A percentile compares a stretch with the other conserved stretches of the same genome.
These are phyloP conservation scores for Agelaius tricolor DNA, from an alignment of 2,113 vertebrate genomes.

Conservation along the genomic window DNA sequence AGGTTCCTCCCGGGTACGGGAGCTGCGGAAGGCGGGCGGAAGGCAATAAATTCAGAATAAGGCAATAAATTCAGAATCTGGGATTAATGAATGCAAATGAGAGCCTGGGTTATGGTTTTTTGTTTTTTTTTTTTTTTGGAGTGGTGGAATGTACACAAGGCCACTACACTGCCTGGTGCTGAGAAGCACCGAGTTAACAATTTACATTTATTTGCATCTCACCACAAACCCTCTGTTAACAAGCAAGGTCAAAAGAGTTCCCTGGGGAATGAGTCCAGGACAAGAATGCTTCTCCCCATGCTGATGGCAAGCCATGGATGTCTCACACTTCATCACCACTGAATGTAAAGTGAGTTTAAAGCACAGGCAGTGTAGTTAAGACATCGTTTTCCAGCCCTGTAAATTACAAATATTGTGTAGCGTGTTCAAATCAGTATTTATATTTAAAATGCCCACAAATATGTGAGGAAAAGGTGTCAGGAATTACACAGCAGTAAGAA, in stretches of 20 bases:
- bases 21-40: background rate
- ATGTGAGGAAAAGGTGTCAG: background rate
- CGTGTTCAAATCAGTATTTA: background rate
- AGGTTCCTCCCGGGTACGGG: background rate
- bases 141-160: background rate
- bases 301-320: background rate
- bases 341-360: background rate
- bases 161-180: background rate
- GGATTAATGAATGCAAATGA: background rate
- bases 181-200: background rate
- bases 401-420: background rate
- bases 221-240: background rate
- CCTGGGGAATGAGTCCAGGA: background rate
- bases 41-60: background rate
- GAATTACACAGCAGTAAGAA: background rate
- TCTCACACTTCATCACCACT: background rate
- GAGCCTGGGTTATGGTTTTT: background rate
- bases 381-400: background rate
- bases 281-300: background rate
- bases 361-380: background rate
- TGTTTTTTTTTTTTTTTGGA: background rate
- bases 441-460: background rate
- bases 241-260: background rate
- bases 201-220: conserved; percentile 7
- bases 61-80: background rate